Evolutionary conservation across 2,888 invertebrate genomes (phyloP), one percentile per base, ranked within the genome.

Genomic region (Rhagium mordax): DNA sequence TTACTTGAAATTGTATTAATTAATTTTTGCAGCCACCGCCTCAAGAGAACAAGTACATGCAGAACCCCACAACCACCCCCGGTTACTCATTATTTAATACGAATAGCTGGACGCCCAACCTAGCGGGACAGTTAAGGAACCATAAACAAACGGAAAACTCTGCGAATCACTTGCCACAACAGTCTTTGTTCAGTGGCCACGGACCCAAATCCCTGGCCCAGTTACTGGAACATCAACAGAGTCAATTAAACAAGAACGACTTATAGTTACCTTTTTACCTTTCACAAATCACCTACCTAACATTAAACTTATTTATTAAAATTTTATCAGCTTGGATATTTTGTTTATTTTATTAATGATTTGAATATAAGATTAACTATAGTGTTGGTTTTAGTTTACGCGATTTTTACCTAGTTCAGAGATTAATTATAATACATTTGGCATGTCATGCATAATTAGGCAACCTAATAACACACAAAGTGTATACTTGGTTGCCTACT

Each of bases 191-290:
- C 71, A 94, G 94, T 10, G 93, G 93, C 0, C 93, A 94, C 4
- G 94, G 94, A 2, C 94, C 94, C 1, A 94, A 95, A 41, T 95
- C 95, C 0, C 89, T 96, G 71, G 94, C 95, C 86, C 91, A 94
- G 49, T 90, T 96, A 18, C 87, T 96, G 74, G 95, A 95, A 85
- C 94, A 95, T 82, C 95, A 96, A 88, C 93, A 93, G 82, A 89
- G 91, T 62, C 84, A 86, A 69, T 70, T 79, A 48, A 71, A 62
- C 49, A 78, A 78, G 47, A 85, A 85, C 69, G 75, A 80, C 75
- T 72, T 72, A 61, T 76, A 47, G 47, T 64, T 47, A 57, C 53
- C 67, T 16, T 21, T 21, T 51, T 49, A 29, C 47, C 61, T 24
- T 29, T 33, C 59, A 59, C 59, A 33, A 16, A 33, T 55, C 41